phyloP scores from a whole-genome alignment of 2,888 invertebrate genomes.

The Nephrotoma guestfalica region DNA sequence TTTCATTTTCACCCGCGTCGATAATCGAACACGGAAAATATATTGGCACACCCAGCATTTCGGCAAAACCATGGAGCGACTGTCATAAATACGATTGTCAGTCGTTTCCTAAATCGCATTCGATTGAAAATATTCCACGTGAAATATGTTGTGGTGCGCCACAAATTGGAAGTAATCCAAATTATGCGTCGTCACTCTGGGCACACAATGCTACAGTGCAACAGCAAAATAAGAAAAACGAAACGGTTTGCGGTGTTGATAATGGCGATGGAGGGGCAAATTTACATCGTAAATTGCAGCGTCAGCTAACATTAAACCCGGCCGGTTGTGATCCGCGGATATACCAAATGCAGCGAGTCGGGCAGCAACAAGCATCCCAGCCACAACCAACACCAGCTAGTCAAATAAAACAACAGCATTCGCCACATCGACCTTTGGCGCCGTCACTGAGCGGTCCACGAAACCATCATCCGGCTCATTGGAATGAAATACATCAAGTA shows the following conservation, averaged over 20 bases:
- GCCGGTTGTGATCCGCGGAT: conserved; percentile 54
- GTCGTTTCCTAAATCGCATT: conserved; percentile 35
- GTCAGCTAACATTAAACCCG: conserved; percentile 73
- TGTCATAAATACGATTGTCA: conserved; percentile 10
- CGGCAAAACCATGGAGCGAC: conserved; percentile 11
- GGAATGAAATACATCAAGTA: conserved; percentile 17
- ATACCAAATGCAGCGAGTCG: conserved; percentile 27
- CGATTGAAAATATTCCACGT: conserved; percentile 37
- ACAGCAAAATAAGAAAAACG: conserved; percentile 3
- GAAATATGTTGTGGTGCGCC: conserved; percentile 10
- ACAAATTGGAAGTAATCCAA: conserved; percentile 1
- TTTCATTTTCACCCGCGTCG: neutral
- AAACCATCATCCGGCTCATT: conserved; percentile 15
- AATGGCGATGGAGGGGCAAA: conserved; percentile 35
- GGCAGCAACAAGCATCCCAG: conserved; percentile 12
- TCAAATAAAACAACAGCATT: conserved; percentile 18
- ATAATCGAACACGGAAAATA: neutral
- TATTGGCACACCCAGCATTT: neutral
- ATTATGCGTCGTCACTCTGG: conserved; percentile 19
- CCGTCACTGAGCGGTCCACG: conserved; percentile 15
- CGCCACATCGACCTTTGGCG: conserved; percentile 17
- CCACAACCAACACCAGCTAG: conserved; percentile 18
- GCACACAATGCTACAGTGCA: conserved; percentile 3
- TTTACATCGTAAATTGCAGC: conserved; percentile 61
- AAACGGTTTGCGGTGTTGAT: conserved; percentile 12